Conservation (phyloP, 35 echinoderm and acorn worm genomes). For the Hemicentrotus pulcherrimus region DNA sequence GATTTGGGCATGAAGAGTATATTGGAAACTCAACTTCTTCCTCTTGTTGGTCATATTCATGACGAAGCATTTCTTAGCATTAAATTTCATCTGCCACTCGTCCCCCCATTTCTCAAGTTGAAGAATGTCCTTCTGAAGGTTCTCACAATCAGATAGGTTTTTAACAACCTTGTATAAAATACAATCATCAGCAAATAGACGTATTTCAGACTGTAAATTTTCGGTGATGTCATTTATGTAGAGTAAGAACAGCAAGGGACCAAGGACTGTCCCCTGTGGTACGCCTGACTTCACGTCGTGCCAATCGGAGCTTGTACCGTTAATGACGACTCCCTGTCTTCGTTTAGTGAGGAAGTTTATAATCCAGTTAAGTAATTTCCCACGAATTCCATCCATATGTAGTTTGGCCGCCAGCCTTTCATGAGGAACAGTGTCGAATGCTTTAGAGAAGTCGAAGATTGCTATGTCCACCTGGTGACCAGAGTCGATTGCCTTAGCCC, state of each 20-base stretch:
- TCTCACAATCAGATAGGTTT: not conserved
- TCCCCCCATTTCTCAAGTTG: not conserved
- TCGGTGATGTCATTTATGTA: not conserved
- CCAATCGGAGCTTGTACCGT: not conserved
- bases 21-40: not conserved
- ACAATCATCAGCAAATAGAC: not conserved
- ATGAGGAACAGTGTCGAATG: not conserved
- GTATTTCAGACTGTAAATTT: not conserved
- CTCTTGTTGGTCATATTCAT: too few species aligned
- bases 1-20: not conserved
- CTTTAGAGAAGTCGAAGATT: not conserved
- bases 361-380: not conserved
- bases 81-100: too few species aligned
- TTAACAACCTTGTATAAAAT: too few species aligned
- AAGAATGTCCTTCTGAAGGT: not conserved
- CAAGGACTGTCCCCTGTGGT: not conserved
- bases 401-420: not conserved
- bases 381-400: not conserved
- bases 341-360: not conserved
- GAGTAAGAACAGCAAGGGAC: not conserved
- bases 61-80: too few species aligned
- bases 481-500: not conserved
- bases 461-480: conserved; percentile 44
- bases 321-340: not conserved
- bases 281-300: not conserved